These are phyloP conservation scores for Eurypyga helias DNA, from an alignment of 2,113 vertebrate genomes.

Conservation along the genomic window DNA sequence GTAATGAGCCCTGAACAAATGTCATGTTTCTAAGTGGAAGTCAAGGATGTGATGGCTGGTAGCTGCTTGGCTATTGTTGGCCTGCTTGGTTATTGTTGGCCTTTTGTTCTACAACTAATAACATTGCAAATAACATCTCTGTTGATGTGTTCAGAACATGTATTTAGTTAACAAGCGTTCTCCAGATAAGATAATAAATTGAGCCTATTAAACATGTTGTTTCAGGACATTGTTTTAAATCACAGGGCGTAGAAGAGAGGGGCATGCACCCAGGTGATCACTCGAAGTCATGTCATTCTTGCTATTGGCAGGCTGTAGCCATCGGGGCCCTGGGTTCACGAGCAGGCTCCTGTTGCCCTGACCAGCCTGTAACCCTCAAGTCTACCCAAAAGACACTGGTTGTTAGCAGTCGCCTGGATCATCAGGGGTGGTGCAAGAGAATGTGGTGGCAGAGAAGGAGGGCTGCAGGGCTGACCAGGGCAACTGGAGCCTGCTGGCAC, in stretches of 20 bases:
- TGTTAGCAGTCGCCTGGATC: not conserved
- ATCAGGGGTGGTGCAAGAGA: not conserved
- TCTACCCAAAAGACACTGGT: not conserved
- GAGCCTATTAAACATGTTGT: not conserved
- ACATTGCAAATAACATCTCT: not conserved
- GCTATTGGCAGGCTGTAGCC: not conserved
- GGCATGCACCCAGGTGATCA: not conserved
- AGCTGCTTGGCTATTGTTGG: not conserved
- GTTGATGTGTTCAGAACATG: not conserved
- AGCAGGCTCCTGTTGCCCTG: not conserved
- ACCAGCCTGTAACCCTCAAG: not conserved
- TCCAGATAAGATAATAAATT: not conserved
- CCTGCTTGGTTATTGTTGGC: not conserved
- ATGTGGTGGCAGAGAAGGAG: fast-evolving
- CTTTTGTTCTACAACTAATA: not conserved
- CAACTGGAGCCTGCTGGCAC: not conserved
- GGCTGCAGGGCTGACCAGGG: not conserved
- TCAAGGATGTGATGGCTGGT: not conserved
- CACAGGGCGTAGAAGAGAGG: not conserved
- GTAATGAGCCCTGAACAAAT: not conserved
- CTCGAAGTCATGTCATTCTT: not conserved
- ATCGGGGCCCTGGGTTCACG: not conserved
- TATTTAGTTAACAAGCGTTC: not conserved
- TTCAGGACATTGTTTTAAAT: not conserved
- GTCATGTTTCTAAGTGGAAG: not conserved